Evolutionary conservation across 2,888 invertebrate species (phyloP), one percentile per base, ranked within the genome.

Genomic region (Rosalia funebris): DNA sequence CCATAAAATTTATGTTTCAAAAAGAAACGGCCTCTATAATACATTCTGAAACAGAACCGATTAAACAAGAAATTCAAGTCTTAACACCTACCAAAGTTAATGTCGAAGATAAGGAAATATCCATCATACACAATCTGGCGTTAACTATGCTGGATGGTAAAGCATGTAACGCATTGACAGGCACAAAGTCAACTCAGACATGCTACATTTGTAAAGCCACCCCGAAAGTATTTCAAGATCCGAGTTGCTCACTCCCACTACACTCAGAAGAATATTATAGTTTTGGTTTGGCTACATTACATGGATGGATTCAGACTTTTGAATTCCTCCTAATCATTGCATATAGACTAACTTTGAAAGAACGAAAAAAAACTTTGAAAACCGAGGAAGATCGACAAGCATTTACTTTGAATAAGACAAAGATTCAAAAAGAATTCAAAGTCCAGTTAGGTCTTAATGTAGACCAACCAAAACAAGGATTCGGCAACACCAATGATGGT

Each of bases 251-350:
- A n/a, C n/a, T n/a, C n/a, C n/a, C n/a, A n/a, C 25, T 5, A 25
- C 25, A 3, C 25, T 5, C 3, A 5, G n/a, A 4, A 19, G 44
- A 19, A 7, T 7, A 7, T 7, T 17, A 15, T 44, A 7, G 7
- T n/a, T 44, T 19, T 44, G 44, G 44, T 19, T 19, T 44, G 7
- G 16, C 44, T n/a, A 19, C 19, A 7, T n/a, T 45, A 11, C 25
- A 45, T 19, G 17, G 17, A 17, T 34, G 82, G 76, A 20, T 10
- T 39, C 44, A 42, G 31, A 45, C 39, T 25, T 42, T 41, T 56
- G 55, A 56, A 48, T 48, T 42, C 37, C 50, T 37, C 46, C 41
- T 60, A 36, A 17, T 42, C 56, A 52, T 41, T 12, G 15, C 14
- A 9, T 44, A 44, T 19, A 1, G 44, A 7, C 11, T 46, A 41